Base-by-base conservation (phyloP, 2,888 invertebrate species). In the Sialis lutaria region DNA sequence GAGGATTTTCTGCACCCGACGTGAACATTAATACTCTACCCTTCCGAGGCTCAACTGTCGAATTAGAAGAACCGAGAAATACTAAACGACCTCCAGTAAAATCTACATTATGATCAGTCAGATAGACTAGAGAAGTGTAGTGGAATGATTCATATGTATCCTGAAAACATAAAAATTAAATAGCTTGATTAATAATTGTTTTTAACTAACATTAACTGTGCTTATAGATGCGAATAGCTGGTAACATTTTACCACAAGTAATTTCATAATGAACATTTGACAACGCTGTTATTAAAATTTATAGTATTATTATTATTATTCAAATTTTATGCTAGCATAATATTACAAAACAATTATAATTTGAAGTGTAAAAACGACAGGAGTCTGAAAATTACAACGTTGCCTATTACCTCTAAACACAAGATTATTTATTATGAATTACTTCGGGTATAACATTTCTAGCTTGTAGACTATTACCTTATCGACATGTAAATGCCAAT, bases 401-500 rank as follows among this genome's bases (percentile, higher is more conserved):
- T 22, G 22, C 22, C 22, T 22, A 22, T 22, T 2, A 22, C 22
- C 22, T 4, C 4, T 22, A 22, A 22, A 22, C 4, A 2, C 22
- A 22, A 22, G 22, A 22, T 22, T 22, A 2, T 22, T 22, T 22
- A 22, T 22, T 22, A 22, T 22, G 22, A 22, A 22, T 22, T 2
- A 22, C 4, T 22, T 22, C 2, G 22, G 22, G 22, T 4, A 22
- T 2, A 22, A 22, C 22, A 4, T 22, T 22, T 2, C 22, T 22
- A 22, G 22, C 22, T 22, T 22, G 22, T 22, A 22, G 22, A 22
- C 4, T n/a, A 8, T 57, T 67, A 87, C 88, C 72, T 88, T 87
- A 63, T 91, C 90, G 39, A 88, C 75, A 68, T 90, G 89, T 12
- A 79, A 74, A 66, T 87, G 86, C 90, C 90, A 91, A 63, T 91